phyloP scores from a whole-genome alignment of 2,888 invertebrate genomes.

The Epinotia bilunana region DNA sequence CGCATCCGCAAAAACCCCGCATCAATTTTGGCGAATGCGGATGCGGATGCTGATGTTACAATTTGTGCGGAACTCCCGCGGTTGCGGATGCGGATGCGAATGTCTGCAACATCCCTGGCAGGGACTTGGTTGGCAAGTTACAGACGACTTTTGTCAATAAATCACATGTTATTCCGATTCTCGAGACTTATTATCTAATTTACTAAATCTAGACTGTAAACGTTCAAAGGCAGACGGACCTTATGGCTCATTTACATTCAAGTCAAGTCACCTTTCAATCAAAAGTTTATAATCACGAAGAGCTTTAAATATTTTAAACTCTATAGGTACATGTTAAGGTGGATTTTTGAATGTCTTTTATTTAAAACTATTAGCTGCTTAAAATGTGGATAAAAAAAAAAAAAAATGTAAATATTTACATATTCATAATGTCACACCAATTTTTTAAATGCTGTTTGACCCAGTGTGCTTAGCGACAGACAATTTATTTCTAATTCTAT shows the following conservation, averaged over 20 bases:
- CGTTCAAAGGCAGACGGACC: neutral
- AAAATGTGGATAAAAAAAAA: neutral
- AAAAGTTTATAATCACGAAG: neutral
- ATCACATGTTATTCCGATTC: too few species aligned
- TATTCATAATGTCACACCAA: slow-evolving; percentile 14
- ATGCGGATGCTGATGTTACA: too few species aligned
- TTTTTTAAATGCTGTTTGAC: slow-evolving; percentile 16
- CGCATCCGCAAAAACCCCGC: too few species aligned
- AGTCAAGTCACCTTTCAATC: neutral
- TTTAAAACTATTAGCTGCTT: neutral
- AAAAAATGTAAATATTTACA: neutral
- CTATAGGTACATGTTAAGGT: neutral
- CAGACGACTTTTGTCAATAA: too few species aligned
- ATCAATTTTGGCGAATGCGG: too few species aligned
- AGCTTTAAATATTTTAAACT: neutral
- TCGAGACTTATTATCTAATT: too few species aligned
- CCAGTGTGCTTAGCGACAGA: neutral
- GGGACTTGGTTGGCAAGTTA: too few species aligned
- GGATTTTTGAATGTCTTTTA: neutral
- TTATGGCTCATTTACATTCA: neutral
- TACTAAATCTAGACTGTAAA: neutral
- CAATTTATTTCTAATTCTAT: neutral
- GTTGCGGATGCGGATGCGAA: too few species aligned
- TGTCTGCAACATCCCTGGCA: too few species aligned
- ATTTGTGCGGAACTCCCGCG: too few species aligned